Percentiles rank a stretch among this genome's conserved stretches.
Conservation (phyloP, 2,797 vertebrate genomes). For the Thamnophis elegans region DNA sequence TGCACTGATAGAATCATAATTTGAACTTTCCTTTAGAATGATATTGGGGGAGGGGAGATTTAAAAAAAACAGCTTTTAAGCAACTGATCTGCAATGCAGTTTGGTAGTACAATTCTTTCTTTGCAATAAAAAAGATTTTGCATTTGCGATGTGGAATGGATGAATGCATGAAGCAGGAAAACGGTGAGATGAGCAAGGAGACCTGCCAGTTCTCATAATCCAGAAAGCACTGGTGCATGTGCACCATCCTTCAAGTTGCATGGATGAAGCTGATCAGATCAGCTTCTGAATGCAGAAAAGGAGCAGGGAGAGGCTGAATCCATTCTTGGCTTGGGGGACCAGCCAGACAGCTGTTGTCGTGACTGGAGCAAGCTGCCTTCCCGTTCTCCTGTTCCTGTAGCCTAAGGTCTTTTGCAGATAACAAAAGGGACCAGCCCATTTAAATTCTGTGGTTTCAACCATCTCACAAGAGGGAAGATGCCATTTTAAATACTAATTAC, state of each 20-base stretch:
- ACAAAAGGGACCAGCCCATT: not conserved
- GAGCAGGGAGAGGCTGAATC: not conserved
- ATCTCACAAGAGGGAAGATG: not conserved
- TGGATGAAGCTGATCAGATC: not conserved
- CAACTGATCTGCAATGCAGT: not conserved
- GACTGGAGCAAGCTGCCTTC: not conserved
- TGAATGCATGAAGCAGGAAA: not conserved
- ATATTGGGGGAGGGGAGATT: not conserved
- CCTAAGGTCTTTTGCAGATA: not conserved
- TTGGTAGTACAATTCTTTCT: not conserved
- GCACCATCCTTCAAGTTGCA: not conserved
- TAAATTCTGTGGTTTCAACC: not conserved
- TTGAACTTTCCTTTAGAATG: not conserved
- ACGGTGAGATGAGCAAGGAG: not conserved
- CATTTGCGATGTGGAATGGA: not conserved
- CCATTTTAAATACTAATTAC: slow-evolving; percentile 15
- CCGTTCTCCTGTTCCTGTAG: not conserved
- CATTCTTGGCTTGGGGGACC: not conserved
- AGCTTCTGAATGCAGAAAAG: not conserved
- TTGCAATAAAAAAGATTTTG: not conserved
- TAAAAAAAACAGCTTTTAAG: not conserved
- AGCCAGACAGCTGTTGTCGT: not conserved
- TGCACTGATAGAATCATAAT: not conserved
- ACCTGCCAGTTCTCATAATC: not conserved
- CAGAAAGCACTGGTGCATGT: not conserved